Base-by-base conservation (phyloP, 92 coral and sea anemone genomes). In the Palythoa caribaeorum region DNA sequence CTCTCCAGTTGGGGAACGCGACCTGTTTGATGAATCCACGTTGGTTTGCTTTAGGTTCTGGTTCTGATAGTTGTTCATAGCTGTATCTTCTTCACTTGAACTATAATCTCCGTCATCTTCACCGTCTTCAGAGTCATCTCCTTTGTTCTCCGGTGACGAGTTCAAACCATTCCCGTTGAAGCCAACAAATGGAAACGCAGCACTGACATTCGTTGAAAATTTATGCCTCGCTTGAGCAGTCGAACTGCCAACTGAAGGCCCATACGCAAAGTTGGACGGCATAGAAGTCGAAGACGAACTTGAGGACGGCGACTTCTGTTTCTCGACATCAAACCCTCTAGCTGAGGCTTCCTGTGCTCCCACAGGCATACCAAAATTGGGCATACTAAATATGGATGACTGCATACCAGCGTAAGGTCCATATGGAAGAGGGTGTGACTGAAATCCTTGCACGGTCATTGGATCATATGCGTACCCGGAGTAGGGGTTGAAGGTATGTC, bases 361-460 rank as follows among this genome's bases (percentile, higher is more conserved):
- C 90, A 90, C 73, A 28, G 92, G 84, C 90, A 94, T 93, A 37
- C 98, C 95, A 59, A 91, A 95, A 14, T 91, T 91, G 38, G 95
- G 36, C 53, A 92, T 73, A 52, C 92, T 81, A 51, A 81, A 81
- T 81, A 81, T 81, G 9, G 86, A 81, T 40, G 86, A 95, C 3
- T 94, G 89, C 94, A 93, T 81, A 35, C 90, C 93, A 13, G 94
- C 91, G 60, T 89, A 95, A 20, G 94, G 94, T 54, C 87, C 96
- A 74, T 83, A 95, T 0, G 98, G 77, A 87, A 90, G 84, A 16
- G 91, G 47, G 80, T 93, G 98, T 76, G 79, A 89, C 69, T 89
- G 92, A 53, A 92, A 90, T 53, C 85, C 89, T 38, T 90, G 88
- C 73, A 84, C 78, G 40, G 90, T 92, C 73, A 86, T 79, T 10